Evolutionary conservation across 2,113 vertebrate species (phyloP).

Genomic region (Polypterus senegalus): DNA sequence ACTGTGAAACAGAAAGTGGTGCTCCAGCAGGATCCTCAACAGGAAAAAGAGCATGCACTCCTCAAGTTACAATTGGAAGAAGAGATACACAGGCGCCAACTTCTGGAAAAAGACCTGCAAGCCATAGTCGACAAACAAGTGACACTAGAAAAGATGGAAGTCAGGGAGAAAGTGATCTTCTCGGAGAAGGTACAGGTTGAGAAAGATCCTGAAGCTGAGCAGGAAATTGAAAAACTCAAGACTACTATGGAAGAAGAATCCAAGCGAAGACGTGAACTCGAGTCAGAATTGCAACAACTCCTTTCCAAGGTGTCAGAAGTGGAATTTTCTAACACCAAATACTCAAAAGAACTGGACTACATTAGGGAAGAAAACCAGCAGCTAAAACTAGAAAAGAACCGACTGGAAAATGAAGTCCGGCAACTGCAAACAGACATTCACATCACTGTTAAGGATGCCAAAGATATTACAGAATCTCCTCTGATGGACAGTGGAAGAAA

Average conservation of each 20-base stretch:
- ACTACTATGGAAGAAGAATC: conserved; percentile 75
- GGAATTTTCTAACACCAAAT: conserved; percentile 89
- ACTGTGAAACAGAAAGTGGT: conserved; percentile 89
- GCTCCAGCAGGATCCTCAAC: conserved; percentile 87
- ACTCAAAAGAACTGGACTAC: conserved; percentile 77
- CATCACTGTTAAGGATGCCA: conserved; percentile 71
- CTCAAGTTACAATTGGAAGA: conserved; percentile 79
- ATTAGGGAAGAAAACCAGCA: conserved; percentile 80
- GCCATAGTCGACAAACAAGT: conserved; percentile 59
- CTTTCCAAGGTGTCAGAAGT: conserved; percentile 66
- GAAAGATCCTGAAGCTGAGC: conserved; percentile 70
- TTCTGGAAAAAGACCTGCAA: conserved; percentile 75
- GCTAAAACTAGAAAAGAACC: conserved; percentile 82
- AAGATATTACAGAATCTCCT: conserved; percentile 52
- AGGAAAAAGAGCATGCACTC: conserved; percentile 83
- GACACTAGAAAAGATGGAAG: conserved; percentile 69
- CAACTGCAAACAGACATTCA: conserved; percentile 81
- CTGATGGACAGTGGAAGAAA: conserved; percentile 52
- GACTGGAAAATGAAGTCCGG: conserved; percentile 72
- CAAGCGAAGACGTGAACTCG: conserved; percentile 60
- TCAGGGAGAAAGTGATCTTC: conserved; percentile 85
- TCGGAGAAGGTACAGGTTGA: conserved; percentile 89
- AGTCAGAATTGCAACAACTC: conserved; percentile 55
- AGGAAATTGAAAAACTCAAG: conserved; percentile 74
- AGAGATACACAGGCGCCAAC: conserved; percentile 66